phyloP scores from a whole-genome alignment of 1,140 invertebrate genomes.

The Pomacea maculata region DNA sequence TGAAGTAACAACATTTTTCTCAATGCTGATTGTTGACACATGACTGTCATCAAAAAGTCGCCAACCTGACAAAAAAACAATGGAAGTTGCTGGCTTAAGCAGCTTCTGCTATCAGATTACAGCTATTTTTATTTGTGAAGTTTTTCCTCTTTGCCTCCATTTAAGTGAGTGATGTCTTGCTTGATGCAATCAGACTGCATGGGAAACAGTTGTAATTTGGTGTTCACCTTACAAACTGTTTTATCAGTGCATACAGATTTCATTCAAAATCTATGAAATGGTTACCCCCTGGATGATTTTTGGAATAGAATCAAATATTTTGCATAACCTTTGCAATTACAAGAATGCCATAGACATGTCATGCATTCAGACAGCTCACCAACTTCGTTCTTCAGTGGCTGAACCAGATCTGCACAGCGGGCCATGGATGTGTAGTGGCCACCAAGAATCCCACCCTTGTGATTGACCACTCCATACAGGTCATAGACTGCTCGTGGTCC shows the following conservation, averaged over 20 bases:
- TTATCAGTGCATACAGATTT: neutral
- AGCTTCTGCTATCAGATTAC: neutral
- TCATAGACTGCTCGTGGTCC: conserved; percentile 66
- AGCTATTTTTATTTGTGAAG: neutral
- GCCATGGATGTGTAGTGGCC: conserved; percentile 71
- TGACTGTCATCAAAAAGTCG: conserved; percentile 67
- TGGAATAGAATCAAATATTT: too few species aligned
- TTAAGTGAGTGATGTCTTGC: neutral
- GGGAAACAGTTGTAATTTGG: too few species aligned
- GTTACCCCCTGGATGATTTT: too few species aligned
- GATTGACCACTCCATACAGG: conserved; percentile 70
- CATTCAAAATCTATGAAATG: too few species aligned
- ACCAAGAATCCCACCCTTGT: conserved; percentile 68
- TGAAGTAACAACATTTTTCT: conserved; percentile 62
- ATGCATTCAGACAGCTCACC: conserved; percentile 52
- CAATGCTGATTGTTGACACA: conserved; percentile 57
- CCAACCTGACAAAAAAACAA: conserved; percentile 62
- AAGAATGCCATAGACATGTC: neutral
- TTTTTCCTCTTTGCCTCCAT: neutral
- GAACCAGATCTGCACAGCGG: conserved; percentile 51
- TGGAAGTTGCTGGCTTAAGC: neutral
- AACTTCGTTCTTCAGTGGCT: conserved; percentile 54
- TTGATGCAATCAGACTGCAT: neutral
- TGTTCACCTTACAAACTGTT: too few species aligned
- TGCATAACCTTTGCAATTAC: neutral